Percentiles rank a stretch among this genome's conserved stretches.
Conservation (phyloP, 2,797 vertebrate species). For the Sternotherus odoratus region DNA sequence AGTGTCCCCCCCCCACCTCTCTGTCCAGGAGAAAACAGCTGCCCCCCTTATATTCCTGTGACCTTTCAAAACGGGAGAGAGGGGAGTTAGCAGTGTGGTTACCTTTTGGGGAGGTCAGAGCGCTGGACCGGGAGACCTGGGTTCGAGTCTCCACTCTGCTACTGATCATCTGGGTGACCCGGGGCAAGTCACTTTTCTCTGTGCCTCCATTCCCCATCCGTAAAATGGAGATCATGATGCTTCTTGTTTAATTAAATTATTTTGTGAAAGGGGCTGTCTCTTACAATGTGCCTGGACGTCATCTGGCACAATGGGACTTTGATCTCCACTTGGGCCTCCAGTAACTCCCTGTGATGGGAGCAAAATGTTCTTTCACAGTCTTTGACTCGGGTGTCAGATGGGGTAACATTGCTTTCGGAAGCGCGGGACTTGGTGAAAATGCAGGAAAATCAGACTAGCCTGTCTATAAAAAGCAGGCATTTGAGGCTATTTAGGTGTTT, state of each 20-base stretch:
- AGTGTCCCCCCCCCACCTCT: accelerated
- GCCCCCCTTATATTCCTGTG: neutral
- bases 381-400: neutral
- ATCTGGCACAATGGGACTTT: neutral
- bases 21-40: neutral
- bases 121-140: neutral
- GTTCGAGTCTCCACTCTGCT: neutral
- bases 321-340: neutral
- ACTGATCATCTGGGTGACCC: neutral
- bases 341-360: neutral
- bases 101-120: neutral
- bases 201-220: neutral
- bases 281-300: neutral
- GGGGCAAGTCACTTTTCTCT: neutral
- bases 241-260: neutral
- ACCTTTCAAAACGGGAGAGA: neutral
- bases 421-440: neutral
- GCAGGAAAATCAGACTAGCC: neutral
- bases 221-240: neutral
- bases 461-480: neutral
- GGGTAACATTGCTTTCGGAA: neutral
- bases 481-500: neutral
- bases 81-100: neutral
- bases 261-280: neutral
- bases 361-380: neutral